phyloP scores from a whole-genome alignment of 2,888 invertebrate genomes.

The Eueremaeus valkanovi region DNA sequence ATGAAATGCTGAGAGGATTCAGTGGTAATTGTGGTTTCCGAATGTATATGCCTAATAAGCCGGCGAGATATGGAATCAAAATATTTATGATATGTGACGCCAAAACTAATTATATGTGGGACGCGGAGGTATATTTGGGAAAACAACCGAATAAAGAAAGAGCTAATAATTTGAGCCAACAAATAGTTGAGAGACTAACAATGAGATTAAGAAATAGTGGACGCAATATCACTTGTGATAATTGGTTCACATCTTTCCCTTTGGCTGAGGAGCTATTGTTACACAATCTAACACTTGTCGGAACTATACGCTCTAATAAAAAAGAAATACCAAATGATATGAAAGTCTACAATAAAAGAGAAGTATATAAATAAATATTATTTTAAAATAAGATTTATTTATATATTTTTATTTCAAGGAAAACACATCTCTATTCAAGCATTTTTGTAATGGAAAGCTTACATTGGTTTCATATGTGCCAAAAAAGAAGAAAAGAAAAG shows the following conservation, averaged over 20 bases:
- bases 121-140: not conserved
- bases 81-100: not conserved
- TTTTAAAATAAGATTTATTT: not conserved
- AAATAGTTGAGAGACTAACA: not conserved
- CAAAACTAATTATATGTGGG: not conserved
- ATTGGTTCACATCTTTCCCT: not conserved
- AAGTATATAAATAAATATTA: not conserved
- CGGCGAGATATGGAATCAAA: slow-evolving; percentile 8
- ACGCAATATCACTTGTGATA: not conserved
- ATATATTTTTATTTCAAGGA: not conserved
- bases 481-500: slow-evolving; percentile 6
- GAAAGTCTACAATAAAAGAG: not conserved
- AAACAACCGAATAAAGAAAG: not conserved
- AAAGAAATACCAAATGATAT: not conserved
- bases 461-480: not conserved
- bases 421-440: not conserved
- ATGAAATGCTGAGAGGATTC: slow-evolving; percentile 5
- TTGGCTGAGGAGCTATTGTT: not conserved
- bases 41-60: not conserved
- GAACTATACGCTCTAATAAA: not conserved
- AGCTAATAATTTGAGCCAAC: not conserved
- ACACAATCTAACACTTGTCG: not conserved
- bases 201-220: not conserved
- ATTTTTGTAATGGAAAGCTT: not conserved
- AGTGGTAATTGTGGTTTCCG: not conserved